Conservation (phyloP, 2,113 vertebrate species). For the Narcine bancroftii region DNA sequence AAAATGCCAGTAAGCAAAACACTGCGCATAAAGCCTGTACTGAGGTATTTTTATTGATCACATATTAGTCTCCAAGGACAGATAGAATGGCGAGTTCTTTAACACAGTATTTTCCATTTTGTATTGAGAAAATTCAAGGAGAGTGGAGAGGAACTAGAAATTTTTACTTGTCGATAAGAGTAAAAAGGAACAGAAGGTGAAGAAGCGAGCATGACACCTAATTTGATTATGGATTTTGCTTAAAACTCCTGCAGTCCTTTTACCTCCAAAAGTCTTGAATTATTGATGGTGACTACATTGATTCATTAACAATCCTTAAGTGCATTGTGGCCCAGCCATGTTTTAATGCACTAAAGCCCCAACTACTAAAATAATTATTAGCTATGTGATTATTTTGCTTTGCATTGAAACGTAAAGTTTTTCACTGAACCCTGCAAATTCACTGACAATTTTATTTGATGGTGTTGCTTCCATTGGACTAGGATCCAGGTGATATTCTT, state of each 20-base stretch:
- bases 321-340: constrained; percentile 15
- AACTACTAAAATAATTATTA: constrained; percentile 28
- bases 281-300: constrained; percentile 28
- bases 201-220: neutral
- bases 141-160: neutral
- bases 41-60: neutral
- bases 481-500: neutral
- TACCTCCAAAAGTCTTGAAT: constrained; percentile 20
- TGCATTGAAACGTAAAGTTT: neutral
- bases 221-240: neutral
- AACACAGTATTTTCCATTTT: constrained; percentile 15
- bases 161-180: neutral
- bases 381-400: constrained; percentile 19
- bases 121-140: neutral
- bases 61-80: neutral
- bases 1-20: neutral
- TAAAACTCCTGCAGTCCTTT: neutral
- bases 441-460: neutral
- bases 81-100: neutral
- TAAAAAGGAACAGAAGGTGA: neutral
- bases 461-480: neutral
- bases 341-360: constrained; percentile 21
- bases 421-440: neutral
- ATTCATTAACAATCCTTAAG: constrained; percentile 34
- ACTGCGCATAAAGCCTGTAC: neutral